Percentiles rank a stretch among this genome's conserved stretches.
These are phyloP conservation scores for Saccopteryx bilineata DNA, from an alignment of 2,113 vertebrate species.

Conservation along the genomic window DNA sequence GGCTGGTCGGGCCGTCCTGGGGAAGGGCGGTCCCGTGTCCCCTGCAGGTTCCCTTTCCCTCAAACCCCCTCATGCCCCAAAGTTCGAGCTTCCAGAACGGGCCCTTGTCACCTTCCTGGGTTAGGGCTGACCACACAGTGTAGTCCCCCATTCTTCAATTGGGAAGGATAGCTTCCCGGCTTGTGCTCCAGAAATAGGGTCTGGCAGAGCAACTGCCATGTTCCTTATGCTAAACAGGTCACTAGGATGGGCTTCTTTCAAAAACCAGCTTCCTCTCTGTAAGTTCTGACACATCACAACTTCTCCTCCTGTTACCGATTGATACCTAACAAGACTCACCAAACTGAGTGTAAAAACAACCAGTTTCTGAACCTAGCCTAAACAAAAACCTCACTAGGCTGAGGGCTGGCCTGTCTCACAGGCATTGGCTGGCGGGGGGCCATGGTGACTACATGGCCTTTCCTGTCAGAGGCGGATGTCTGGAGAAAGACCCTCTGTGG, in stretches of 20 bases:
- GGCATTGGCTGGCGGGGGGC: background rate
- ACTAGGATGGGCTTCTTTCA: background rate
- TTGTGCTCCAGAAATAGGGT: background rate
- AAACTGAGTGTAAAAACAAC: background rate
- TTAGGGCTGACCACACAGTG: background rate
- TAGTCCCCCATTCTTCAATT: background rate
- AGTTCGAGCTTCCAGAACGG: slow-evolving; percentile 16
- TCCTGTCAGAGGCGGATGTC: background rate
- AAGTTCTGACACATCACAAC: background rate
- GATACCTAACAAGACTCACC: slow-evolving; percentile 20
- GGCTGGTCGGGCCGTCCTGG: background rate
- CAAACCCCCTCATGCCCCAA: background rate
- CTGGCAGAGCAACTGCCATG: background rate
- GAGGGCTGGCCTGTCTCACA: background rate
- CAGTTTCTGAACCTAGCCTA: background rate
- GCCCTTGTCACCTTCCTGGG: background rate
- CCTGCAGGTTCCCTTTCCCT: slow-evolving; percentile 9
- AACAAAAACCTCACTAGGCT: background rate
- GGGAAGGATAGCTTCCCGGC: background rate
- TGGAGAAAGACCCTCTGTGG: background rate
- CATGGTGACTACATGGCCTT: background rate
- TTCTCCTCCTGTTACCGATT: background rate
- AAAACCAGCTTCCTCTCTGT: background rate
- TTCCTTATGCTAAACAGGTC: slow-evolving; percentile 31
- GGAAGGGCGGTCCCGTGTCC: background rate